Evolutionary conservation across 1,140 invertebrate species (phyloP).

Genomic region (Elymnias hypermnestra): DNA sequence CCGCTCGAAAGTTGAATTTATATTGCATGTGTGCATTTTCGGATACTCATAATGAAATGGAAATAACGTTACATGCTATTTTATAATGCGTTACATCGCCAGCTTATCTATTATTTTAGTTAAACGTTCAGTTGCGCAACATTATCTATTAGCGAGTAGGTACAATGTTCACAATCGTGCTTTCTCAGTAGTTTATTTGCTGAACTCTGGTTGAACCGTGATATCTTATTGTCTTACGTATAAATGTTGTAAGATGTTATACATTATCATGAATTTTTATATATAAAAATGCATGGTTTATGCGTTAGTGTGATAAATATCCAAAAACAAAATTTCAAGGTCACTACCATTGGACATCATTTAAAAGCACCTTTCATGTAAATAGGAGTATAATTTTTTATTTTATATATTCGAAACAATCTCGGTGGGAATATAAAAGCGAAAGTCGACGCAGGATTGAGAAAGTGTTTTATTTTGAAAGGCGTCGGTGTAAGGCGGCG

Average conservation of each 20-base stretch:
- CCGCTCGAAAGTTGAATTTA: slow-evolving; percentile 5
- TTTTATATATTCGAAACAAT: too few species aligned
- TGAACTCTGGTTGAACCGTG: too few species aligned
- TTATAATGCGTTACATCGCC: neutral
- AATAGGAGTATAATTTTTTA: too few species aligned
- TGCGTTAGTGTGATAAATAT: too few species aligned
- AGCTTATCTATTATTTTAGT: neutral
- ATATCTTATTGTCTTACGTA: too few species aligned
- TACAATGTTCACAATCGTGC: slow-evolving; percentile 7
- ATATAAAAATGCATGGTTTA: too few species aligned
- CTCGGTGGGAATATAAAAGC: too few species aligned
- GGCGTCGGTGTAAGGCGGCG: neutral
- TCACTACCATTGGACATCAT: too few species aligned
- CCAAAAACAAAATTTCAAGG: too few species aligned
- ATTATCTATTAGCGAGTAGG: slow-evolving; percentile 9
- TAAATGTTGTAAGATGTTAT: too few species aligned
- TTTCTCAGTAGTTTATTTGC: slow-evolving; percentile 11
- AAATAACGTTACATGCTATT: neutral
- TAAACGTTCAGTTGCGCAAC: slow-evolving; percentile 8
- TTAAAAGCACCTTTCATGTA: too few species aligned
- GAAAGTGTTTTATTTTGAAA: slow-evolving; percentile 19
- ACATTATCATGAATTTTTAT: too few species aligned
- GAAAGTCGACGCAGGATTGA: slow-evolving; percentile 21
- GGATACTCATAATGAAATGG: neutral
- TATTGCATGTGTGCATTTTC: slow-evolving; percentile 6